These are phyloP conservation scores for Equus przewalskii DNA, from an alignment of 2,113 vertebrate genomes.

Conservation along the genomic window DNA sequence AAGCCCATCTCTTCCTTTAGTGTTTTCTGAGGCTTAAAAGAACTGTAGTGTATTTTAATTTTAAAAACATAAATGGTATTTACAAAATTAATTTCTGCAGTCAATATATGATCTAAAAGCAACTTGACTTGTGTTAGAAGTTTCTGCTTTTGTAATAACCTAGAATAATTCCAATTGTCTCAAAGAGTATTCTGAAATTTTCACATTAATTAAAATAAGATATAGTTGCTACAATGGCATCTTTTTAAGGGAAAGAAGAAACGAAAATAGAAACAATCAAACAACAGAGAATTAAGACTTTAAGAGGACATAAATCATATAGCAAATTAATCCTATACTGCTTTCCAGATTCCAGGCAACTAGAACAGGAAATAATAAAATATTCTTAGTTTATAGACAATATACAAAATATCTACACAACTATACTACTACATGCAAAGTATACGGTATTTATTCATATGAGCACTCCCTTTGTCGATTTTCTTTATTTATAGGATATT, in stretches of 20 bases:
- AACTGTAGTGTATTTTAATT: neutral
- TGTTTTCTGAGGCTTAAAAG: conserved; percentile 18
- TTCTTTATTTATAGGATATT: neutral
- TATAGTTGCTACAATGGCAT: neutral
- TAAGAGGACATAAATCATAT: neutral
- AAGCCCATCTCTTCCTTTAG: neutral
- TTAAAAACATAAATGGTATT: neutral
- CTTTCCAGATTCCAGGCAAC: neutral
- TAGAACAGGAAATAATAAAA: neutral
- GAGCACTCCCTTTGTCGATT: neutral
- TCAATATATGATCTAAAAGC: neutral
- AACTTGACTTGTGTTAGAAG: neutral
- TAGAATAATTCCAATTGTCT: neutral
- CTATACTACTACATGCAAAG: neutral
- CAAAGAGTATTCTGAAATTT: conserved; percentile 17
- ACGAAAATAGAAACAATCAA: neutral
- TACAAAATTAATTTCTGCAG: conserved; percentile 12
- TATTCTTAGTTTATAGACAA: neutral
- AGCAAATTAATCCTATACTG: neutral
- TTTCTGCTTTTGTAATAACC: conserved; percentile 42
- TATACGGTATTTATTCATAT: neutral
- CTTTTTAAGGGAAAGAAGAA: neutral
- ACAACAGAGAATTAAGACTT: neutral
- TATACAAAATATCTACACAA: neutral
- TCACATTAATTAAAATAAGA: neutral